phyloP scores from a whole-genome alignment of 2,113 vertebrate species.

The Sinocyclocheilus rhinocerous region DNA sequence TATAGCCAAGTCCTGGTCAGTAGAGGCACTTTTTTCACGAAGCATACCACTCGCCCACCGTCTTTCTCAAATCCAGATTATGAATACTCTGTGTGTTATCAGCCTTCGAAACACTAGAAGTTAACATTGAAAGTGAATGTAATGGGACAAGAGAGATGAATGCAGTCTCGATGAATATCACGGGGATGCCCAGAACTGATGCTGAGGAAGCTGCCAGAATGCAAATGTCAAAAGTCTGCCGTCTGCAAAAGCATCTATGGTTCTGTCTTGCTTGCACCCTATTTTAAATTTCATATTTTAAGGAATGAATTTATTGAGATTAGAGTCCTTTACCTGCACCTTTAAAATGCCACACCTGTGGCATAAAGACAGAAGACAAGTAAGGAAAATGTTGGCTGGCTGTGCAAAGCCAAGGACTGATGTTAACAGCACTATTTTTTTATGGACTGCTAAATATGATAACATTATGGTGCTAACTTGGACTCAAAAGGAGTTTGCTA shows the following conservation, averaged over 20 bases:
- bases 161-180: conserved; percentile 32
- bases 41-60: conserved; percentile 47
- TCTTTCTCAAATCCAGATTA: conserved; percentile 46
- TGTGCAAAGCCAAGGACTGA: conserved; percentile 61
- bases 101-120: conserved; percentile 52
- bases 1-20: conserved; percentile 61
- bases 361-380: conserved; percentile 49
- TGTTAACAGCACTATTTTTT: conserved; percentile 63
- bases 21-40: conserved; percentile 66
- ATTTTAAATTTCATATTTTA: conserved; percentile 55
- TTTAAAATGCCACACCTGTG: conserved; percentile 49
- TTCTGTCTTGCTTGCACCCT: conserved; percentile 62
- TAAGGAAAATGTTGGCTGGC: conserved; percentile 55
- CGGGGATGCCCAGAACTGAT: conserved; percentile 43
- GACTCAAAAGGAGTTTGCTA: conserved; percentile 59
- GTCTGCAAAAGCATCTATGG: conserved; percentile 45
- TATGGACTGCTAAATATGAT: conserved; percentile 56
- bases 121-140: conserved; percentile 54
- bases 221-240: conserved; percentile 46
- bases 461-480: conserved; percentile 65
- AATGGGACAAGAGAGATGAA: conserved; percentile 34
- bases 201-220: conserved; percentile 40
- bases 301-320: conserved; percentile 57
- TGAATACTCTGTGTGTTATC: conserved; percentile 47
- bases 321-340: conserved; percentile 63